These are phyloP conservation scores for Tetranychus piercei DNA, from an alignment of 2,888 invertebrate species.

Conservation along the genomic window DNA sequence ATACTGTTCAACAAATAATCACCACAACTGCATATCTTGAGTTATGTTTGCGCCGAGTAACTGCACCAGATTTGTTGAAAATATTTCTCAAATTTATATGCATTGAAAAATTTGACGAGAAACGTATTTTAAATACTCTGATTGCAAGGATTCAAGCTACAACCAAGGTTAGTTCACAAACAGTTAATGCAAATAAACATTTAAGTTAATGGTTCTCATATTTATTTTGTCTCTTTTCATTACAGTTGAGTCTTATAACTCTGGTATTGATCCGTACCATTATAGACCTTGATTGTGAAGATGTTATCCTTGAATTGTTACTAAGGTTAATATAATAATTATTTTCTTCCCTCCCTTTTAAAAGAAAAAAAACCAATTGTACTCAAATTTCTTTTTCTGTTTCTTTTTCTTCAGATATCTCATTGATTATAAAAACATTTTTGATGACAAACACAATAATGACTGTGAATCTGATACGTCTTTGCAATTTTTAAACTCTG, in stretches of 20 bases:
- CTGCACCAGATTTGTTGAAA: constrained; percentile 60
- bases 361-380: too few relatives aligned
- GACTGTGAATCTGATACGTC: constrained; percentile 38
- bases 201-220: constrained; percentile 9
- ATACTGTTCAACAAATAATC: constrained; percentile 64
- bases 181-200: too few relatives aligned
- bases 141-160: constrained; percentile 56
- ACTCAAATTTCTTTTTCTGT: constrained; percentile 7
- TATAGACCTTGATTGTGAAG: constrained; percentile 79
- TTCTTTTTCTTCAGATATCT: constrained; percentile 45
- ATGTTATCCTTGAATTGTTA: constrained; percentile 76
- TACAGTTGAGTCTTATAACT: constrained; percentile 55
- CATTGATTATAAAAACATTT: constrained; percentile 57
- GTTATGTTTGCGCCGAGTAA: constrained; percentile 65
- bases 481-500: constrained; percentile 34
- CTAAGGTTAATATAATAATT: constrained; percentile 37
- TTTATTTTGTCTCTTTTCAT: constrained; percentile 14
- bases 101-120: constrained; percentile 59
- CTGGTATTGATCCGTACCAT: constrained; percentile 74
- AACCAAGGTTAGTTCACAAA: constrained; percentile 44
- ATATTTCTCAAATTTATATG: constrained; percentile 64
- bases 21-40: constrained; percentile 85
- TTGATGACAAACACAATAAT: constrained; percentile 50
- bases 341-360: too few relatives aligned
- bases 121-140: constrained; percentile 59